Conservation (phyloP, 92 coral and sea anemone species). For the Epizoanthus illoricatus region DNA sequence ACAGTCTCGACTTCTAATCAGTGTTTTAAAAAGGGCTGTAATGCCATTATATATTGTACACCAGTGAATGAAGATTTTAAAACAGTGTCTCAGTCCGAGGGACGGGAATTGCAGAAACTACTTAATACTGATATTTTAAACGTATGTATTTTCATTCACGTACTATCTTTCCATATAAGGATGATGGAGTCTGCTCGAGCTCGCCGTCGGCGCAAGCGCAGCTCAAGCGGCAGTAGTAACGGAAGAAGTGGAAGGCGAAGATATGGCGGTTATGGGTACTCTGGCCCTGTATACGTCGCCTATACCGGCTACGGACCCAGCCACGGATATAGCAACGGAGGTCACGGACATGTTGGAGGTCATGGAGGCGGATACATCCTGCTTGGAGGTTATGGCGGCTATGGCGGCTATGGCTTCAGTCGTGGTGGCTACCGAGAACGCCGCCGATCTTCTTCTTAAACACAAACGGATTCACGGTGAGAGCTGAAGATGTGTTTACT, state of each 20-base stretch:
- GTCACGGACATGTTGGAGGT: neutral
- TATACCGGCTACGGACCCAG: neutral
- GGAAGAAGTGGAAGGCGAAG: neutral
- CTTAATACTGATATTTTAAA: too few relatives aligned
- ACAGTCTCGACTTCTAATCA: too few relatives aligned
- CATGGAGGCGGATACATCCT: neutral
- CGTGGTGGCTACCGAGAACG: neutral
- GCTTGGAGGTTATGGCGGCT: constrained; percentile 6
- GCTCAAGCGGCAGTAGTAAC: constrained; percentile 3
- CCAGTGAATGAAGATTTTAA: too few relatives aligned
- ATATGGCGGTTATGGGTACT: neutral
- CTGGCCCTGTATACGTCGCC: neutral
- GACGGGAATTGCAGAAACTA: too few relatives aligned
- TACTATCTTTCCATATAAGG: too few relatives aligned
- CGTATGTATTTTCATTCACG: too few relatives aligned
- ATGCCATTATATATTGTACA: too few relatives aligned
- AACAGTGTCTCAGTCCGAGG: too few relatives aligned
- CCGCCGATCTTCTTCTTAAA: constrained; percentile 21
- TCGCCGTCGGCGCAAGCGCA: constrained; percentile 35
- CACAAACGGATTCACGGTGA: too few relatives aligned
- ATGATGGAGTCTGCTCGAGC: constrained; percentile 18
- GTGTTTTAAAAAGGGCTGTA: too few relatives aligned
- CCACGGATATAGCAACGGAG: too few relatives aligned
- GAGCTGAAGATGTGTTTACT: too few relatives aligned
- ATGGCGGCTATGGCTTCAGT: neutral